phyloP scores from a whole-genome alignment of 2,888 invertebrate genomes.

The Phragmatobia fuliginosa region DNA sequence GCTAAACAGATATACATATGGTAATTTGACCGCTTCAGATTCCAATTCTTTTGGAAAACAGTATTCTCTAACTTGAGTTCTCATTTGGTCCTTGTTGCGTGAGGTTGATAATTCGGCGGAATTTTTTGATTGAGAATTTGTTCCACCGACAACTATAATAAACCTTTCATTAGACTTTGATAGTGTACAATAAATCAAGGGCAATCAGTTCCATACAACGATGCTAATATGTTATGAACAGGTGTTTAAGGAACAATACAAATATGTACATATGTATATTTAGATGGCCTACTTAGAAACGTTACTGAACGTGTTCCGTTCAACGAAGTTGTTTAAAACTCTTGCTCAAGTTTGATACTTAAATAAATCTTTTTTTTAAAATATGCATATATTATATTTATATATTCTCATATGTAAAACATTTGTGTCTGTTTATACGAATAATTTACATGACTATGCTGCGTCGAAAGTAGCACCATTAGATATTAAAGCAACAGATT shows the following conservation, averaged over 20 bases:
- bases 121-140: conserved; percentile 39
- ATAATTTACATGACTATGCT: background rate
- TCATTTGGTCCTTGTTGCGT: conserved; percentile 39
- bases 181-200: conserved; percentile 63
- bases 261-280: conserved; percentile 53
- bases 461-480: too few species aligned
- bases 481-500: too few species aligned
- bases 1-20: conserved; percentile 71
- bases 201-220: conserved; percentile 61
- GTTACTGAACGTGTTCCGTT: conserved; percentile 24
- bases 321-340: conserved; percentile 24
- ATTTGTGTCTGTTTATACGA: background rate
- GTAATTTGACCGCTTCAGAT: conserved; percentile 60
- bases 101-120: conserved; percentile 18
- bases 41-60: conserved; percentile 51
- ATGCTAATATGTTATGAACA: conserved; percentile 59
- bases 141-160: conserved; percentile 47
- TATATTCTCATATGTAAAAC: background rate
- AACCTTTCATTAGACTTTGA: conserved; percentile 49
- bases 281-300: conserved; percentile 50
- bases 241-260: conserved; percentile 56
- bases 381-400: conserved; percentile 9
- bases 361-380: background rate
- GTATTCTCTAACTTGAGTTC: conserved; percentile 58
- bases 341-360: conserved; percentile 16